Evolutionary conservation across 2,888 invertebrate species (phyloP).

Genomic region (Tenthredo amoena): DNA sequence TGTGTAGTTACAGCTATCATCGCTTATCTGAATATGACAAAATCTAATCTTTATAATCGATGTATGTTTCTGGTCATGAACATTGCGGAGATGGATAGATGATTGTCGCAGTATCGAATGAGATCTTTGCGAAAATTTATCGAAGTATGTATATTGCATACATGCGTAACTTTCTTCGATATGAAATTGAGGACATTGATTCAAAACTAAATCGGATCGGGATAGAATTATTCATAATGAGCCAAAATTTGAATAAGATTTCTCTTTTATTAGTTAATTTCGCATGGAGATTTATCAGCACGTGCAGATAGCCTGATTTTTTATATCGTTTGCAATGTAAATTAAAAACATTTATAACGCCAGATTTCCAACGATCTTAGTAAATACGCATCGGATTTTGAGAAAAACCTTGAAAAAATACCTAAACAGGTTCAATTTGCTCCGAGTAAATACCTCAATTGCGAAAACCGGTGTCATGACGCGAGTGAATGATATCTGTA

Average conservation of each 20-base stretch:
- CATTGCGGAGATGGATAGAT: background rate
- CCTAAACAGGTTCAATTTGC: background rate
- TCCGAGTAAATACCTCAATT: background rate
- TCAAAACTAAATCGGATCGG: background rate
- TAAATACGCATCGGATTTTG: background rate
- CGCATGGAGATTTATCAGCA: background rate
- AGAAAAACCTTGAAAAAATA: slow-evolving; percentile 2
- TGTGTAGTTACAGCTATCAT: background rate
- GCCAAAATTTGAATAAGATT: background rate
- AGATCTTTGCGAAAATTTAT: background rate
- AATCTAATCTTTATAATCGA: background rate
- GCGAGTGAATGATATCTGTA: background rate
- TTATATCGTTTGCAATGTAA: background rate
- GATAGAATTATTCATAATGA: background rate
- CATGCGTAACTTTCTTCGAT: background rate
- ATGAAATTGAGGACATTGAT: background rate
- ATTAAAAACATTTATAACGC: background rate
- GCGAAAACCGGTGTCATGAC: background rate
- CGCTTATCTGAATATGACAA: background rate
- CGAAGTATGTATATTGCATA: background rate
- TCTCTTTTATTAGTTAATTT: background rate
- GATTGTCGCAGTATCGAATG: background rate
- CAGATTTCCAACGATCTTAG: background rate
- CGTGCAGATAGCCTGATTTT: background rate
- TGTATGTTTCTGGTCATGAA: background rate